Conservation (phyloP, 64 coral and sea anemone species). For the Dendrophyllia cribrosa region DNA sequence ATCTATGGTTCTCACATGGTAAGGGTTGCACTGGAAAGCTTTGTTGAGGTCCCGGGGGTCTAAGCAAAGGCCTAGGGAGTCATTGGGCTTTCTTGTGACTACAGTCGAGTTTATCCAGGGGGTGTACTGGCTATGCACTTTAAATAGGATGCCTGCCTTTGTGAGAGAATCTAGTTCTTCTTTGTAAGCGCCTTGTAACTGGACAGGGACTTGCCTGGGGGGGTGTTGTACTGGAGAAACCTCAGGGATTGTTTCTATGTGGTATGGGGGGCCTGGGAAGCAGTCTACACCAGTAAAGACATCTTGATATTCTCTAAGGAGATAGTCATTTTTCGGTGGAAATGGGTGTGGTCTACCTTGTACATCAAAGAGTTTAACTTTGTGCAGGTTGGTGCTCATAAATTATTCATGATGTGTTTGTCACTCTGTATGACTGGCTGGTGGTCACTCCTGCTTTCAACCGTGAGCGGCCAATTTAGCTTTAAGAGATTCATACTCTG, state of each 20-base stretch:
- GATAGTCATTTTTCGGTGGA: constrained; percentile 52
- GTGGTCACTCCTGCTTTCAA: not conserved
- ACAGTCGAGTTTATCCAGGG: constrained; percentile 65
- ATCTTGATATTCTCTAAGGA: constrained; percentile 61
- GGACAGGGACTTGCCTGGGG: constrained; percentile 51
- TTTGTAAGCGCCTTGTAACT: constrained; percentile 49
- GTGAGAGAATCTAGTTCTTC: constrained; percentile 57
- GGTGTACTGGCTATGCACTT: no score
- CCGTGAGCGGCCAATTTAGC: constrained; percentile 49
- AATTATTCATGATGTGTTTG: not conserved
- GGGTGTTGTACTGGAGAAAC: constrained; percentile 38
- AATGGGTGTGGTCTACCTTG: constrained; percentile 51
- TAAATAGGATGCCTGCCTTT: not conserved
- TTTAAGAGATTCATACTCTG: no score
- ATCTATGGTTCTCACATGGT: constrained; percentile 23
- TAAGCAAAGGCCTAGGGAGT: constrained; percentile 25
- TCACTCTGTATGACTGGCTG: not conserved
- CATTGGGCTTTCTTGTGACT: constrained; percentile 15
- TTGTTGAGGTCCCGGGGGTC: constrained; percentile 39
- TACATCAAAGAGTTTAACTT: constrained; percentile 37
- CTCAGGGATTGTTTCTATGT: constrained; percentile 50
- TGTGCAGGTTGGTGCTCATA: not conserved
- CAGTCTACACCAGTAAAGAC: constrained; percentile 54
- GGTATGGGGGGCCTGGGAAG: constrained; percentile 56
- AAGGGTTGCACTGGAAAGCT: constrained; percentile 10